Conservation (phyloP, 2,888 invertebrate genomes). For the Chorisops tibialis region DNA sequence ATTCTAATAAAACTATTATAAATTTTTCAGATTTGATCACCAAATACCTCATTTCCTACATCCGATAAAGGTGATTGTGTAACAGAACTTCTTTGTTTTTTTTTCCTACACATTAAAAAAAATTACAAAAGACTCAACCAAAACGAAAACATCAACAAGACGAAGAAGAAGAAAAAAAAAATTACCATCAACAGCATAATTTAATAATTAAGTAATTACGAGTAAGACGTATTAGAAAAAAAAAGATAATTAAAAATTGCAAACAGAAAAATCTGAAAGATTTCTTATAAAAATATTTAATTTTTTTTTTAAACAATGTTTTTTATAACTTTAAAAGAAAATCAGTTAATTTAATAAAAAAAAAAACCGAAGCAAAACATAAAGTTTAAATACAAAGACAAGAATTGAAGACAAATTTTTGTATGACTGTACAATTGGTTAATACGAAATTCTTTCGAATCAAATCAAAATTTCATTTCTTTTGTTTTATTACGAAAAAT, state of each 20-base stretch:
- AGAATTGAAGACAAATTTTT: too few relatives aligned
- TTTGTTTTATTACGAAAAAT: neutral
- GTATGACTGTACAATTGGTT: neutral
- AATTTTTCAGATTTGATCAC: conserved; percentile 39
- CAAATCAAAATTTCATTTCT: neutral
- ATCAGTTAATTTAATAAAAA: too few relatives aligned
- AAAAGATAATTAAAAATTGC: too few relatives aligned
- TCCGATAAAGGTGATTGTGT: conserved; percentile 40
- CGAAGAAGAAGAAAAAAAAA: neutral
- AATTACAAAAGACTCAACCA: neutral
- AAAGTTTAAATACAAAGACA: too few relatives aligned
- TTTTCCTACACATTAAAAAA: conserved; percentile 5
- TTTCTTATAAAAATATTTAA: too few relatives aligned
- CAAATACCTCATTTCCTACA: conserved; percentile 42
- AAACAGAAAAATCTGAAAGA: too few relatives aligned
- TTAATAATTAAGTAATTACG: too few relatives aligned
- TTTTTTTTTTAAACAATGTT: too few relatives aligned
- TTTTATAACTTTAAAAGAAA: too few relatives aligned
- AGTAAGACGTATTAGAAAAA: too few relatives aligned
- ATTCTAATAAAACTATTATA: neutral
- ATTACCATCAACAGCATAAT: too few relatives aligned
- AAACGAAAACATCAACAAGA: neutral
- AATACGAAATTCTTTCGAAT: neutral
- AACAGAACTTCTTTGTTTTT: conserved; percentile 22
- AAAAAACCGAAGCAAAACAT: too few relatives aligned